phyloP scores from a whole-genome alignment of 1,140 invertebrate genomes.

The Stegodyphus dumicola region DNA sequence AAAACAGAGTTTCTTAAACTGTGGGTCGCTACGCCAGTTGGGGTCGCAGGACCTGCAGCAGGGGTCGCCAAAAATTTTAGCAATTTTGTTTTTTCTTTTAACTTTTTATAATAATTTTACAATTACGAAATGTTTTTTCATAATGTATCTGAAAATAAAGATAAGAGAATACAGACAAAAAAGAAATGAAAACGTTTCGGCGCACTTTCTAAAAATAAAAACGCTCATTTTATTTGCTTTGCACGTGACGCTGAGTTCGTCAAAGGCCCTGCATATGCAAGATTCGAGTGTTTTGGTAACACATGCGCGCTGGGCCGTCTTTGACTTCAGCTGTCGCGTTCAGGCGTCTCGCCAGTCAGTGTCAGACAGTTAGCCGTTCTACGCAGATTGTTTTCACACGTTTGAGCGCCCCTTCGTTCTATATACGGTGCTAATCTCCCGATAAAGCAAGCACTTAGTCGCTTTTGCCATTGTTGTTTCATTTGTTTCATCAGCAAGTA shows the following conservation, averaged over 20 bases:
- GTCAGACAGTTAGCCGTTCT: not conserved
- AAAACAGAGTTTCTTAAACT: slow-evolving; percentile 9
- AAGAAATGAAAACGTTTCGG: not conserved
- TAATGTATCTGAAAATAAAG: not conserved
- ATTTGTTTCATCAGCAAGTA: not conserved
- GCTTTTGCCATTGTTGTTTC: not conserved
- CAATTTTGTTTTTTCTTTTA: not conserved
- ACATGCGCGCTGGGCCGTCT: not conserved
- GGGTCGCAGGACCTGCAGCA: not conserved
- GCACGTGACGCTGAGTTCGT: not conserved
- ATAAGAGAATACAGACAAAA: not conserved
- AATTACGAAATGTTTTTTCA: not conserved
- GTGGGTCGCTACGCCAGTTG: not conserved
- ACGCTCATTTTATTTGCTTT: not conserved
- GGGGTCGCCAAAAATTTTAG: not conserved
- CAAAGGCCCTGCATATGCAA: not conserved
- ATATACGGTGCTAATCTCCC: not conserved
- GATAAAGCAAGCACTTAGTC: not conserved
- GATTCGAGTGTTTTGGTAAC: not conserved
- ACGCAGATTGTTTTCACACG: not conserved
- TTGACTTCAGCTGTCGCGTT: not conserved
- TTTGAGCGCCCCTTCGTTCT: not conserved
- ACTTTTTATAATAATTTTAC: slow-evolving; percentile 1
- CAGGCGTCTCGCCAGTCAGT: not conserved
- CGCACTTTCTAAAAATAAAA: not conserved